Base-by-base conservation (phyloP, 2,113 vertebrate genomes). In the Pollimyrus isidori region DNA sequence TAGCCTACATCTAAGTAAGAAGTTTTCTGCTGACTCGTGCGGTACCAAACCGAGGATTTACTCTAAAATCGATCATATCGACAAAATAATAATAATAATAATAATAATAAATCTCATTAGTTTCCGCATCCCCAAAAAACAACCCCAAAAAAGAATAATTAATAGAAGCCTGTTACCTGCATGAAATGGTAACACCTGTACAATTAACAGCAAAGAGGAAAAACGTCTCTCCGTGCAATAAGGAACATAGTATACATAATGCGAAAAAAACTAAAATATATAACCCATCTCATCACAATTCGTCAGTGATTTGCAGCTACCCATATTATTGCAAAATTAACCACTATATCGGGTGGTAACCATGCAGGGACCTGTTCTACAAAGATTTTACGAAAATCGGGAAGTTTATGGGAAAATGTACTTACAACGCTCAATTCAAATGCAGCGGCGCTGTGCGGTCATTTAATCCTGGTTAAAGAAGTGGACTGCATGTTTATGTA, bases 401-500 rank as follows among this genome's bases (percentile, higher is more conserved):
- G 35, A 42, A 42, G 73, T 80, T 80, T 19, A 42, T 15, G 17
- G n/a, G 35, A 80, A 42, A 80, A 80, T 49, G 35, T 88, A 76
- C 88, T 88, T 88, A 88, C 88, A 88, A 46, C 26, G 23, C n/a
- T 50, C 88, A 89, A 42, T 56, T 89, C 48, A 56, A 49, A 83
- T 48, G 76, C 50, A 89, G 73, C 65, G 45, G 30, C 23, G 69
- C 1, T 4, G 21, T 83, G 48, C 76, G 19, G 48, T 45, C n/a
- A n/a, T 80, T 80, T 82, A 53, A 21, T 83, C 48, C 87, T 35
- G 7, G 69, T 82, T 56, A 52, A 30, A 82, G 15, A 80, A 88
- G n/a, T 19, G 15, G n/a, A 88, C 48, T n/a, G 65, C 42, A 69
- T 73, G 19, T 46, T 88, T 88, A 45, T 45, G 4, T 30, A 48